Conservation (phyloP, 2,113 vertebrate species). For the Tragelaphus buxtoni region DNA sequence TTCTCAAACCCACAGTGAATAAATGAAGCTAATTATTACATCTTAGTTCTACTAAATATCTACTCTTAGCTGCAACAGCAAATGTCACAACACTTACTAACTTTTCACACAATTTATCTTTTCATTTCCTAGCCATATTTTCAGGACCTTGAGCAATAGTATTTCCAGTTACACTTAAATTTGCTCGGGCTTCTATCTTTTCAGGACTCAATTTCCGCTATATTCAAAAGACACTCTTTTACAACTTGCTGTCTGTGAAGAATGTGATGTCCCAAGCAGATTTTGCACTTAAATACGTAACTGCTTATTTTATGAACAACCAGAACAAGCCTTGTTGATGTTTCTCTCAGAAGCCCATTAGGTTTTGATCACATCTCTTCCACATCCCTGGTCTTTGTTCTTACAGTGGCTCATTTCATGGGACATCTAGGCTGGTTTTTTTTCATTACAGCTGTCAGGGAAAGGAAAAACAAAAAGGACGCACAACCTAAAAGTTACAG, state of each 20-base stretch:
- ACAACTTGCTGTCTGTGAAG: background rate
- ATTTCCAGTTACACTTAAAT: background rate
- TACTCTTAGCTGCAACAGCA: background rate
- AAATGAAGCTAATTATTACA: constrained; percentile 9
- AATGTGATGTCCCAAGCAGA: background rate
- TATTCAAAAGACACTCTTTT: background rate
- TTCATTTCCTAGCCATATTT: background rate
- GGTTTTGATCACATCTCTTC: background rate
- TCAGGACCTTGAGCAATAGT: background rate
- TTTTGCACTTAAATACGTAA: background rate
- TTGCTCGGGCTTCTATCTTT: background rate
- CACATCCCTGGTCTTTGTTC: background rate
- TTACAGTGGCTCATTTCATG: background rate
- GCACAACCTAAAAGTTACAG: background rate
- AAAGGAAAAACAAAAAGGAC: background rate
- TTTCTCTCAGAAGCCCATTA: background rate
- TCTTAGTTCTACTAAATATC: background rate
- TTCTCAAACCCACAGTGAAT: background rate
- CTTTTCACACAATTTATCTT: background rate
- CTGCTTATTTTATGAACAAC: background rate
- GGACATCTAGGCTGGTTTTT: background rate
- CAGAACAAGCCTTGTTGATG: background rate
- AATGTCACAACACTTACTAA: background rate
- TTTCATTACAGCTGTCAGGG: background rate
- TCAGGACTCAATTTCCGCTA: background rate